These are phyloP conservation scores for Morus bassanus DNA, from an alignment of 2,797 vertebrate genomes.

Conservation along the genomic window DNA sequence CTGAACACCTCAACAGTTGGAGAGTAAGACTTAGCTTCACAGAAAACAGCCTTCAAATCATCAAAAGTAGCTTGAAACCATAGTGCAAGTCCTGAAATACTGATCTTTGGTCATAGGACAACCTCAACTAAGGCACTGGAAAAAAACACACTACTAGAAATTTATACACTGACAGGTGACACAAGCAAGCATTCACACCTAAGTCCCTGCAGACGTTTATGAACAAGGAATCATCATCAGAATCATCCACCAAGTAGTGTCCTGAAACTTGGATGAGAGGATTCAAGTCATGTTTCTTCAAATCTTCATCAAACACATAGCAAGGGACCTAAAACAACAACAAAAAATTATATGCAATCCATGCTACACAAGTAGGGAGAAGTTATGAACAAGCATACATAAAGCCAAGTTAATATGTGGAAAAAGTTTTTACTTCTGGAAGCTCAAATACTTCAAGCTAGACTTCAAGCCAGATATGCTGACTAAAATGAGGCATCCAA, in stretches of 20 bases:
- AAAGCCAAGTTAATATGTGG: background rate
- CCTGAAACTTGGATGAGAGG: constrained; percentile 86
- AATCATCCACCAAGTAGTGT: constrained; percentile 90
- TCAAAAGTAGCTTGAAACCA: background rate
- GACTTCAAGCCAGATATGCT: background rate
- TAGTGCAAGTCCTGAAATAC: background rate
- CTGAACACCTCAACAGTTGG: background rate
- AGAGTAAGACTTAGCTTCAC: background rate
- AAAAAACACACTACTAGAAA: background rate
- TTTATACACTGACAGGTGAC: background rate
- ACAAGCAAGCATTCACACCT: constrained; percentile 74
- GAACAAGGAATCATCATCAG: constrained; percentile 80
- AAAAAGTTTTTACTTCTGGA: background rate
- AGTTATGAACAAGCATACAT: background rate
- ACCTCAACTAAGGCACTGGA: background rate
- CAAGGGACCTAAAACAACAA: constrained; percentile 86
- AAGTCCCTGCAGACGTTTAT: constrained; percentile 95
- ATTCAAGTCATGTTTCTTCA: constrained; percentile 90
- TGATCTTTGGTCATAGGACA: background rate
- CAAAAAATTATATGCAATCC: background rate
- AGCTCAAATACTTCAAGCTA: background rate
- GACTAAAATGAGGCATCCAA: background rate
- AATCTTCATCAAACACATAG: constrained; percentile 83
- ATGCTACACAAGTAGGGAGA: background rate
- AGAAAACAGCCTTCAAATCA: background rate